These are phyloP conservation scores for Drosophila oshimai DNA, from an alignment of 1,140 invertebrate genomes.

Conservation along the genomic window DNA sequence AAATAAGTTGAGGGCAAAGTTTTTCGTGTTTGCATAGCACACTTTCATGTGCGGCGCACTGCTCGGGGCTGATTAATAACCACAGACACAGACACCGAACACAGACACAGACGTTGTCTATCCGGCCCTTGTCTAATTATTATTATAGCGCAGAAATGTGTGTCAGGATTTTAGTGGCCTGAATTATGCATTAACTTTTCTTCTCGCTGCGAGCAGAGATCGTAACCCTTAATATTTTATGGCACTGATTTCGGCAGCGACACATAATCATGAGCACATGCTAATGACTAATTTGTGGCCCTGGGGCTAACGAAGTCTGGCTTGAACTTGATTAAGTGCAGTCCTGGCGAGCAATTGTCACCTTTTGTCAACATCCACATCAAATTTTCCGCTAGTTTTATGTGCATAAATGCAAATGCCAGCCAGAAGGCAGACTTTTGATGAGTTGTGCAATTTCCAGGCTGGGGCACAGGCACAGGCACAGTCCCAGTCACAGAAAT, in stretches of 20 bases:
- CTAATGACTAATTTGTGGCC: constrained; percentile 59
- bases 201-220: not conserved
- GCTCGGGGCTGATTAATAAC: constrained; percentile 62
- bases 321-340: constrained; percentile 39
- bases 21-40: constrained; percentile 44
- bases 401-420: constrained; percentile 76
- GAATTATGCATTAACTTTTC: constrained; percentile 53
- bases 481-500: too few relatives aligned
- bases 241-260: constrained; percentile 18
- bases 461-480: constrained; percentile 24
- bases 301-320: not conserved
- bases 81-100: too few relatives aligned
- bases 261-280: constrained; percentile 46
- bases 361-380: constrained; percentile 69
- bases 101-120: constrained; percentile 20
- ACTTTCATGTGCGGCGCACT: constrained; percentile 18
- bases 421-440: constrained; percentile 58
- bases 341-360: constrained; percentile 58
- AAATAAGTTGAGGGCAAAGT: constrained; percentile 77
- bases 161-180: constrained; percentile 25
- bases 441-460: constrained; percentile 71
- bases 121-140: constrained; percentile 38
- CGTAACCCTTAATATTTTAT: constrained; percentile 13
- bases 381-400: constrained; percentile 75
- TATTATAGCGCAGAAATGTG: constrained; percentile 50